Evolutionary conservation across 2,888 invertebrate species (phyloP), one percentile per base, ranked within the genome.

Genomic region (Allolobophora icterica): DNA sequence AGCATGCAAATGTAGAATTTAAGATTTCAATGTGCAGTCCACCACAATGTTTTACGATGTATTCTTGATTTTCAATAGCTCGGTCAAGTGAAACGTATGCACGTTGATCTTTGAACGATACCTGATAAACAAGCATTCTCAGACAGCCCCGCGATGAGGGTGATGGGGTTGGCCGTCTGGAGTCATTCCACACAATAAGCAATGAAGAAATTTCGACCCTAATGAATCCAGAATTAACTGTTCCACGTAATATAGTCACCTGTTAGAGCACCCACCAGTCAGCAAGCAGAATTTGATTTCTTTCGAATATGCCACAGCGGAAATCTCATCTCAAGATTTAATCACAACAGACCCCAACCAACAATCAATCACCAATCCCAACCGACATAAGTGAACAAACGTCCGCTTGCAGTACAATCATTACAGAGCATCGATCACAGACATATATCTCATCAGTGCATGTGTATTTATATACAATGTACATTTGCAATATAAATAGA

Each of bases 301-400:
- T 71, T 71, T 71, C n/a, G 71, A 30, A 30, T 71, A n/a, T 13
- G 13, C 71, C 71, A 71, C 30, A 4, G 17, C 11, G n/a, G 71
- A 71, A 71, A n/a, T 71, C n/a, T 71, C 71, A n/a, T 71, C n/a
- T 71, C 71, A n/a, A n/a, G 71, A 6, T 71, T n/a, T n/a, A 71
- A 71, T n/a, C 71, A n/a, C n/a, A 1, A 71, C 17, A 71, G 30
- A 71, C 11, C 71, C 11, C 71, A n/a, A 3, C 71, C n/a, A 11
- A 71, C 71, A n/a, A 71, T 71, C 71, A n/a, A 71, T 71, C 71
- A 71, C n/a, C 71, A 71, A 71, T 71, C 71, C 21, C 52, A 52
- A 13, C 0, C 71, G n/a, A 30, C 71, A n/a, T n/a, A 71, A n/a
- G 71, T 30, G 71, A 71, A 2, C 71, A 71, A n/a, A 71, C 71